Base-by-base conservation (phyloP, 1,140 invertebrate species). In the Phymastichus coffea region DNA sequence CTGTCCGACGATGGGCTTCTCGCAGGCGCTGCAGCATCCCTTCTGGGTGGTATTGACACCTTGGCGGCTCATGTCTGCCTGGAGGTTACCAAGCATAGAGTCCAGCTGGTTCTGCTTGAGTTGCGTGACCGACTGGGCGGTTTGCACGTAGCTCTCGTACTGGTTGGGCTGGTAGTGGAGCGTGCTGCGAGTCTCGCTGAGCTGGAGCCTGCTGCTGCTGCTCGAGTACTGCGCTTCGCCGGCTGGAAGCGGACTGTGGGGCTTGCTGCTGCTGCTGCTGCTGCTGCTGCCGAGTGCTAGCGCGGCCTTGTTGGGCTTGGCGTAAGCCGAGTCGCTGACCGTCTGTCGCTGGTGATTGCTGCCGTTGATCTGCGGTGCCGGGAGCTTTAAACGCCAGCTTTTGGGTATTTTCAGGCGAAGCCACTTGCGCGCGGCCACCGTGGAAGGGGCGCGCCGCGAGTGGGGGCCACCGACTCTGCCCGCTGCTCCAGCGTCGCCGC, bases 1-100 rank as follows among this genome's bases (percentile, higher is more conserved):
- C 87, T 97, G 94, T 65, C 97, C 97, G 33, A 98, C 94, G 78
- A 99, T 98, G 15, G 95, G 94, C 73, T 99, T 98, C 76, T 95
- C 92, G 84, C 96, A 99, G 53, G 94, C 94, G 73, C 87, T 94
- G 87, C 97, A 99, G 81, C 94, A 95, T 67, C 97, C 97, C 82
- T 98, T 99, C 73, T 98, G 94, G 60, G 95, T 95, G 19, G 95
- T 97, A 76, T 91, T 95, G 26, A 98, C 91, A 80, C 97, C 97
- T 86, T 98, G 96, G 75, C 93, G 88, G 81, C 91, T 94, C 93
- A 97, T 95, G 82, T 95, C 93, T 74, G 91, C 91, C 75, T 95
- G 92, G 64, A 97, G 85, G 65, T 92, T 91, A 38, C 91, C 92
- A 69, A 97, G 87, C 92, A 96, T 96, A 83, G 88, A 92, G 85